phyloP scores from a whole-genome alignment of 2,888 invertebrate species.

The Proisotoma minuta region DNA sequence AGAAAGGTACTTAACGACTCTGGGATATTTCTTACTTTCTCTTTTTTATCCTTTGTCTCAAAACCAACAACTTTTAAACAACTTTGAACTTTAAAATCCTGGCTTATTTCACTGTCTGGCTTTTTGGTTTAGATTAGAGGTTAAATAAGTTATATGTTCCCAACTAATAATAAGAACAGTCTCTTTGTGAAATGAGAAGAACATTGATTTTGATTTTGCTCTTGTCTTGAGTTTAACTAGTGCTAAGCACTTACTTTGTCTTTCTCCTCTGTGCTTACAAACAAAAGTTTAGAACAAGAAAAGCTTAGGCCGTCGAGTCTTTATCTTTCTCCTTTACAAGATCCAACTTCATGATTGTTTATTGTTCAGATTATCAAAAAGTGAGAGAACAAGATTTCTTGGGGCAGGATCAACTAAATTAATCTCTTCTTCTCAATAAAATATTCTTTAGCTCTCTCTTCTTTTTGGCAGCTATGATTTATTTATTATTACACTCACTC shows the following conservation, averaged over 20 bases:
- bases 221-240: not conserved
- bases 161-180: too few relatives aligned
- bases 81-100: too few relatives aligned
- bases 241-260: not conserved
- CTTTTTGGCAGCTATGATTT: not conserved
- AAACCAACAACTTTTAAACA: too few relatives aligned
- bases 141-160: too few relatives aligned
- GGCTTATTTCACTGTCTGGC: too few relatives aligned
- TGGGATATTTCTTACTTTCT: too few relatives aligned
- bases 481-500: conserved; percentile 1
- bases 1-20: too few relatives aligned
- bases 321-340: not conserved
- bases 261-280: not conserved
- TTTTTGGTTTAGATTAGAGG: too few relatives aligned
- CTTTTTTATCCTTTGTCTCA: too few relatives aligned
- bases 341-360: not conserved
- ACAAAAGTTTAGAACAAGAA: not conserved
- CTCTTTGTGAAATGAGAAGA: not conserved
- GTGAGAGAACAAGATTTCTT: not conserved
- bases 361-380: conserved; percentile 11
- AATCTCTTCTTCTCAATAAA: not conserved
- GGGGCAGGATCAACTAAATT: not conserved
- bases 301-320: not conserved
- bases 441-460: conserved; percentile 1
- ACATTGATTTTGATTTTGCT: conserved; percentile 1